phyloP scores from a whole-genome alignment of 1,140 invertebrate genomes.

The Bradysia coprophila region DNA sequence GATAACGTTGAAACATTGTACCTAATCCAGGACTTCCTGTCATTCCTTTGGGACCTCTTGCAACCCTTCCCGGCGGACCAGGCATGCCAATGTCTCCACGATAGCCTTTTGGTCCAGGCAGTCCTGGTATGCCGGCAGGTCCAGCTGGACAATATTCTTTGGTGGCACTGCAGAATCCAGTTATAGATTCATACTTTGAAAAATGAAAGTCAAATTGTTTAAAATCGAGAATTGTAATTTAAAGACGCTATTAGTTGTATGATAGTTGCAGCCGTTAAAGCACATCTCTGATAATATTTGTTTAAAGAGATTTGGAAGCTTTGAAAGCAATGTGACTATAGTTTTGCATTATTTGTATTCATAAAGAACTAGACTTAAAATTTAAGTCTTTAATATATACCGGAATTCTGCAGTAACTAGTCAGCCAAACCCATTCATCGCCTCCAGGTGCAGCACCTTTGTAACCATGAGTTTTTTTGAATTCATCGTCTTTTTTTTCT shows the following conservation, averaged over 20 bases:
- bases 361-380: neutral
- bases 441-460: slow-evolving; percentile 39
- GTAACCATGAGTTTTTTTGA: slow-evolving; percentile 28
- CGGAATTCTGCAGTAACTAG: slow-evolving; percentile 56
- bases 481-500: slow-evolving; percentile 37
- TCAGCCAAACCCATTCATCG: slow-evolving; percentile 58
- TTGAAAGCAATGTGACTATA: too few relatives aligned
- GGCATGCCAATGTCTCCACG: slow-evolving; percentile 20
- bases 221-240: too few relatives aligned
- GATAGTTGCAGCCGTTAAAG: too few relatives aligned
- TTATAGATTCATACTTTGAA: slow-evolving; percentile 44
- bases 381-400: slow-evolving; percentile 19
- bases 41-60: slow-evolving; percentile 24
- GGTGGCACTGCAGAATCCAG: slow-evolving; percentile 54
- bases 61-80: slow-evolving; percentile 18
- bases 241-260: too few relatives aligned
- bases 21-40: slow-evolving; percentile 48
- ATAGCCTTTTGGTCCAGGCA: slow-evolving; percentile 20
- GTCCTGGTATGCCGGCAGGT: slow-evolving; percentile 10
- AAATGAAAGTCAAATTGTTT: slow-evolving; percentile 2
- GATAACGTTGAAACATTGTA: slow-evolving; percentile 33
- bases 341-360: too few relatives aligned
- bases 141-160: slow-evolving; percentile 67
- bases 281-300: too few relatives aligned
- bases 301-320: too few relatives aligned